Evolutionary conservation across 1,140 invertebrate species (phyloP), one percentile per base, ranked within the genome.

Genomic region (Ceratosolen solmsi): DNA sequence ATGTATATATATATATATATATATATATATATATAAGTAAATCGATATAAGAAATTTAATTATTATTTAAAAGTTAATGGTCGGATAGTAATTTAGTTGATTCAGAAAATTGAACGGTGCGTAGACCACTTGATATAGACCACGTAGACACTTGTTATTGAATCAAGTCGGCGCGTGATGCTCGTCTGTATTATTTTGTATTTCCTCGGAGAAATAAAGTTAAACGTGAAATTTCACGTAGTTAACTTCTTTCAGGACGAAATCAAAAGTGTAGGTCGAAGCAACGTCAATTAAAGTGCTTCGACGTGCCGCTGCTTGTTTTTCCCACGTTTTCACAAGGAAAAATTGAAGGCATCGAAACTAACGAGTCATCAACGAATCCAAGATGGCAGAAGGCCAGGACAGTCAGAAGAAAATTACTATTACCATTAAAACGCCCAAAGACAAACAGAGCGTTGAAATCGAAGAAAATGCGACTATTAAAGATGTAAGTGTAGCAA

Each of bases 371-470:
- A 92, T 91, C 88, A 86, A 86, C 86, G 86, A 87, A 82, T 78
- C 78, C 90, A 92, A 91, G 90, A 91, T 92, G 91, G 91, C 91
- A 91, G 91, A 92, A 88, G 87, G 86, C 85, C 90, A 88, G 85
- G 87, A 89, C 77, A 85, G 83, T 84, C 86, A 86, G 68, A 94
- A 93, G 86, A 94, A 93, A 91, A 96, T 99, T 89, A 97, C 94
- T 86, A 94, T 99, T 89, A 97, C 95, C 87, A 96, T 99, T 79
- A 99, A 99, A 96, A 99, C 98, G 83, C 96, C 97, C 51, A 99
- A 98, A 93, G 97, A 98, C 92, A 95, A 94, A 86, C 96, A 98
- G 92, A 95, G 94, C 85, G 93, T 99, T 82, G 94, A 97, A 93
- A 95, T 98, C 70, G 94, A 95, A 85, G 95, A 96, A 88, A 94